Base-by-base conservation (phyloP, 2,888 invertebrate genomes). In the Drosophila pegasa region DNA sequence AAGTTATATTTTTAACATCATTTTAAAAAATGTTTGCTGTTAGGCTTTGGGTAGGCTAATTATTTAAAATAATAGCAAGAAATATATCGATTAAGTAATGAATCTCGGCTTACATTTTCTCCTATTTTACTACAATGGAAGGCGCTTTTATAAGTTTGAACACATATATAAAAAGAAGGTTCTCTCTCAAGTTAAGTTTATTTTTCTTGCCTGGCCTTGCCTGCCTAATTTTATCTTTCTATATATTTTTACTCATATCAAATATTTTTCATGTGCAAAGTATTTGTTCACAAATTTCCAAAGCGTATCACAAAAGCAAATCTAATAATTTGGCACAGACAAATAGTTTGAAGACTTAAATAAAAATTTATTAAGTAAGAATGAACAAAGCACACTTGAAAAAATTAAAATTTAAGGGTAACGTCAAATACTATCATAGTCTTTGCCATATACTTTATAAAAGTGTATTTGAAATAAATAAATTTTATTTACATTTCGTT, bases 321-420 rank as follows among this genome's bases (percentile, higher is more conserved):
- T 41, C 8, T n/a, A 22, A 41, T 22, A 9, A 41, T 4, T 41
- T 22, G 2, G 3, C 22, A 43, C 41, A 25, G n/a, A 43, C 29
- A 47, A 18, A 35, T 18, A 27, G 35, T 51, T 51, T 37, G 33
- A 29, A 41, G 16, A 68, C 38, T 10, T 59, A 56, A 70, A 63
- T 63, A 25, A 31, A 18, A 16, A 56, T 56, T 73, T 60, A 75
- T 60, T 64, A 20, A 70, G 59, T 70, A 16, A 63, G 38, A 50
- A 56, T 40, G 16, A 10, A 22, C 9, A 31, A 16, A 31, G 12
- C 8, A 62, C 61, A 75, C 47, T 62, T 20, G 0, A 1, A 41
- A 41, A 40, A 29, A 16, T 16, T n/a, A 40, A 29, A 16, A 27
- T n/a, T 7, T 5, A 5, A 40, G 16, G 2, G 37, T 18, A 38